Evolutionary conservation across 2,797 vertebrate genomes (phyloP).

Genomic region (Girardinus metallicus): DNA sequence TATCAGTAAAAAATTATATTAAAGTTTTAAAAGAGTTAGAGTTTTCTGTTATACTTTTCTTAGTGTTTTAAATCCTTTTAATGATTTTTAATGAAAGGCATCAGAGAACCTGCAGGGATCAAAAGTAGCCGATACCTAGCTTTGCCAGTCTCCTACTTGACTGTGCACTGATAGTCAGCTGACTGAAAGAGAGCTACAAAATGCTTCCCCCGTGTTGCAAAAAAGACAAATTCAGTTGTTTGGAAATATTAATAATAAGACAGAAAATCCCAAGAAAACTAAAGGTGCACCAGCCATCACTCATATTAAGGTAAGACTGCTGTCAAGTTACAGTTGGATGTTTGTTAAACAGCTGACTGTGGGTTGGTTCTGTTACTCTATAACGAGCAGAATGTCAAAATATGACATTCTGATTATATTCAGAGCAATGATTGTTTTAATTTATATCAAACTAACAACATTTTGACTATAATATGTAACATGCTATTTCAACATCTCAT

Average conservation of each 20-base stretch:
- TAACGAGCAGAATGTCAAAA: not conserved
- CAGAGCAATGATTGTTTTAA: not conserved
- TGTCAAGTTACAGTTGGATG: not conserved
- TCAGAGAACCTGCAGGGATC: not conserved
- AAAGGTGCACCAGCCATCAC: not conserved
- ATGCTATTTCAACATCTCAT: not conserved
- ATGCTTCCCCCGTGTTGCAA: not conserved
- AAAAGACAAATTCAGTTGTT: not conserved
- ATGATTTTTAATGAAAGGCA: not conserved
- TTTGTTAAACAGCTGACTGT: not conserved
- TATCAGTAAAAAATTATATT: not conserved
- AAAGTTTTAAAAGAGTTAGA: not conserved
- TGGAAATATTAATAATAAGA: not conserved
- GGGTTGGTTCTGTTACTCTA: not conserved
- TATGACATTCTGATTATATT: not conserved
- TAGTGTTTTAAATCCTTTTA: not conserved
- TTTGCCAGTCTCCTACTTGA: not conserved
- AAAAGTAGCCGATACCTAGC: no score
- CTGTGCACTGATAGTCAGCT: not conserved
- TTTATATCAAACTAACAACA: not conserved
- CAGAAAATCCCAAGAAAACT: not conserved
- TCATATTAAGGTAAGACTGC: not conserved
- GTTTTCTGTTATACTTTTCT: not conserved
- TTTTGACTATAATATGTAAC: not conserved
- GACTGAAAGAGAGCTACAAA: not conserved